Evolutionary conservation across 2,888 invertebrate genomes (phyloP).

Genomic region (Campaea margaritaria): DNA sequence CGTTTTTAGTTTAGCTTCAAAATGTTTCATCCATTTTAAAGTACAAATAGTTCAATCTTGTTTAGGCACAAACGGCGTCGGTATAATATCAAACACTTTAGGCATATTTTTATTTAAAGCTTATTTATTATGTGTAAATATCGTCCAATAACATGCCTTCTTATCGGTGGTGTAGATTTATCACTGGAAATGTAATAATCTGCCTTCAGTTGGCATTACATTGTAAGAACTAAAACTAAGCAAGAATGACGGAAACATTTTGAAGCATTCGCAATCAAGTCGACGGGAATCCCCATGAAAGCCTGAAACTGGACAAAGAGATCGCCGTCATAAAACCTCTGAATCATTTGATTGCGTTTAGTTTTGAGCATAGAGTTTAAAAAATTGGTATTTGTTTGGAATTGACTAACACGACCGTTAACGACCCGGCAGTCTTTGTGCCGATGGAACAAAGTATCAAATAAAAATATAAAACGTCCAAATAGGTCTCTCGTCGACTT

Average conservation of each 20-base stretch:
- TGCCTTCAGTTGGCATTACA: conserved; percentile 7
- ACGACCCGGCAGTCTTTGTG: not conserved
- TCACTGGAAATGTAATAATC: conserved; percentile 15
- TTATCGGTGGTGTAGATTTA: conserved; percentile 17
- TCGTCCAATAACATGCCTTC: conserved; percentile 17
- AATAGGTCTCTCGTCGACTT: conserved; percentile 38
- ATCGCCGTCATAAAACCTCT: conserved; percentile 1
- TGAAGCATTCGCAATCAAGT: conserved; percentile 49
- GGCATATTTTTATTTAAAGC: conserved; percentile 12
- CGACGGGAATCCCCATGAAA: conserved; percentile 34
- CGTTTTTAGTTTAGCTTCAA: conserved; percentile 55
- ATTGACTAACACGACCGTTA: too few relatives aligned
- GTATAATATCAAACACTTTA: conserved; percentile 12
- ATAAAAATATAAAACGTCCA: not conserved
- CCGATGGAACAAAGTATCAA: not conserved
- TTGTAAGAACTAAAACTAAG: conserved; percentile 15
- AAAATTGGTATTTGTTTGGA: too few relatives aligned
- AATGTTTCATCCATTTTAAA: conserved; percentile 60
- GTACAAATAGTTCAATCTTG: not conserved
- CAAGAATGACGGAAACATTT: conserved; percentile 61
- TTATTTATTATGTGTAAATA: conserved; percentile 27
- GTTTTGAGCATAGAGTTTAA: too few relatives aligned
- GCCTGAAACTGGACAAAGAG: too few relatives aligned
- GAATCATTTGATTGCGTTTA: not conserved
- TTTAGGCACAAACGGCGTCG: conserved; percentile 15